Base-by-base conservation (phyloP, 2,888 invertebrate genomes). In the Synanthedon vespiformis region DNA sequence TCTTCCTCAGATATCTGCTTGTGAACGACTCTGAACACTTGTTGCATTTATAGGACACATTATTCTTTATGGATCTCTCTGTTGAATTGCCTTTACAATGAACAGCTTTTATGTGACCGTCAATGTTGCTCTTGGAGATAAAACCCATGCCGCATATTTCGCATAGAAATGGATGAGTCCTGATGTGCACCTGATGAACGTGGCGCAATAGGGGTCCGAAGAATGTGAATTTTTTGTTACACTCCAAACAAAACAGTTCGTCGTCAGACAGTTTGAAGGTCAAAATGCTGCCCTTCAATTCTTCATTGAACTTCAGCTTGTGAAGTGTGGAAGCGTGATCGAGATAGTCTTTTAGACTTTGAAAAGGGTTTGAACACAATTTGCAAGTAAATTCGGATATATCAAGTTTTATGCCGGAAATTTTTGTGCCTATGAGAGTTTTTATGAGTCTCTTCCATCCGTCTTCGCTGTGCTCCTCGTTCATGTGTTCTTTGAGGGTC, bases 71-170 rank as follows among this genome's bases (percentile, higher is more conserved):
- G 11, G 51, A 54, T 40, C 57, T 54, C 0, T 48, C 18, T 10
- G 16, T 48, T 0, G 3, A 4, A 8, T 48, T 48, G 18, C 58
- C 53, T n/a, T 58, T 53, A 48, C 65, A 65, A 40, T 83, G 84
- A 0, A 72, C 69, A 2, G 64, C 61, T 57, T 67, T 74, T 0
- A 77, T 64, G 52, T 86, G 86, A 12, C 69, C 68, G 0, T 67
- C 61, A 0, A 85, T 70, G 44, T 77, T 74, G 0, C 62, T 58
- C 16, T 73, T 77, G 0, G 71, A 69, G 0, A 75, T 62, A 51
- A 84, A 86, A 0, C 72, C 75, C 52, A 77, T 72, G 0, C 86
- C 87, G 40, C 86, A 80, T 0, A 71, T 60, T 13, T 79, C 77
- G 52, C 80, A 80, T 0, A 75, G 50, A 49, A 67, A 70, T 0